A percentile compares a stretch with the other conserved stretches of the same genome.
Conservation (phyloP, 2,797 vertebrate species). For the Darevskia mixta region DNA sequence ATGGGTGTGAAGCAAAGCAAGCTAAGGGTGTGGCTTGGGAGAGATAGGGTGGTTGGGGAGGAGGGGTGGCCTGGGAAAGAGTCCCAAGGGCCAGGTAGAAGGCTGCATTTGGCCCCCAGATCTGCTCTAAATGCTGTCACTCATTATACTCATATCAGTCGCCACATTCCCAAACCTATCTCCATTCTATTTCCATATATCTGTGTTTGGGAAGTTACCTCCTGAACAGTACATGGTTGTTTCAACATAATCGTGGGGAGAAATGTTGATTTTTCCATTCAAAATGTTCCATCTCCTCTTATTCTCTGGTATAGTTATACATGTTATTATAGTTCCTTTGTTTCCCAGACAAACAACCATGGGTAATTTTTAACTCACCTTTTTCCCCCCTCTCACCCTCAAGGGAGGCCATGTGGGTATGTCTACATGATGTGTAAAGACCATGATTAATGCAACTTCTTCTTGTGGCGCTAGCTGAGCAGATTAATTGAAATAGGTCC, state of each 20-base stretch:
- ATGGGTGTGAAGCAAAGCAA: no score
- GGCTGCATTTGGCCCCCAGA: neutral
- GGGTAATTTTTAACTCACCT: neutral
- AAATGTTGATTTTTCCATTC: neutral
- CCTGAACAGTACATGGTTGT: neutral
- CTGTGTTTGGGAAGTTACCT: neutral
- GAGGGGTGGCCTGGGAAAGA: no score
- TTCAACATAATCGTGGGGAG: no score
- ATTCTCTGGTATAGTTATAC: neutral
- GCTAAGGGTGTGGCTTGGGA: no score
- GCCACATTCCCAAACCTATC: neutral
- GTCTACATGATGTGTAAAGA: neutral
- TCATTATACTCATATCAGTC: neutral
- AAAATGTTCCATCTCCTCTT: neutral
- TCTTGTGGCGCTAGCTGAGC: neutral
- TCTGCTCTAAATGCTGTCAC: neutral
- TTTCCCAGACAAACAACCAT: neutral
- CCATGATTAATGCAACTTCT: neutral
- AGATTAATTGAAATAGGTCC: neutral
- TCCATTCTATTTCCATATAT: neutral
- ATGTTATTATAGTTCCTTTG: neutral
- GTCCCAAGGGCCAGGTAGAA: no score
- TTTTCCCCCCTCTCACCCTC: neutral
- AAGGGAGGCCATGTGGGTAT: neutral
- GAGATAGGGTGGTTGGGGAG: no score